Conservation (phyloP, 2,888 invertebrate genomes). For the Cheilosia scutellata region DNA sequence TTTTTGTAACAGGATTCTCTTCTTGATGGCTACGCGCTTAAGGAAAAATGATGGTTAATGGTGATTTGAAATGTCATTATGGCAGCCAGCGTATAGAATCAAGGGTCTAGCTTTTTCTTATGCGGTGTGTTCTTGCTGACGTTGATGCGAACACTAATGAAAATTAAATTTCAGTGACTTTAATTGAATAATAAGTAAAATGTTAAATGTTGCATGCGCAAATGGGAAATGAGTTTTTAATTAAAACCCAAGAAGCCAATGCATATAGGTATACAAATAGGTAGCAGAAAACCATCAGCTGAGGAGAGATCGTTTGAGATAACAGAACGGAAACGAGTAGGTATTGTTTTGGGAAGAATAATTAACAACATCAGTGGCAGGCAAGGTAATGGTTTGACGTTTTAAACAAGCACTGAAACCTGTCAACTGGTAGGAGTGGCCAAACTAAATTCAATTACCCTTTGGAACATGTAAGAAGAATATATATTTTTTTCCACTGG, state of each 20-base stretch:
- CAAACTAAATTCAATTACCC: no score
- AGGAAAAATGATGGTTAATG: conserved; percentile 72
- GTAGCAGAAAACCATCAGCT: conserved; percentile 19
- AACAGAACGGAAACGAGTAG: not conserved
- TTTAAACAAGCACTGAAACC: no score
- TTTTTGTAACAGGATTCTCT: not conserved
- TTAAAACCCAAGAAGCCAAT: conserved; percentile 38
- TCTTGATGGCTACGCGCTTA: conserved; percentile 43
- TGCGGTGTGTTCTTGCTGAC: not conserved
- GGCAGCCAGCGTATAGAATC: not conserved
- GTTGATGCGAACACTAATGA: conserved; percentile 58
- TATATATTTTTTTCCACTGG: no score
- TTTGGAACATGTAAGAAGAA: no score
- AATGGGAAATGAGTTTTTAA: conserved; percentile 68
- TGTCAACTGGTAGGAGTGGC: no score
- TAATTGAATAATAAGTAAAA: conserved; percentile 70
- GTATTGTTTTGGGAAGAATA: not conserved
- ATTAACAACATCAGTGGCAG: no score
- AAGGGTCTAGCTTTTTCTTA: conserved; percentile 3
- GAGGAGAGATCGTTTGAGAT: conserved; percentile 1
- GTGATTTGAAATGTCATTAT: conserved; percentile 73
- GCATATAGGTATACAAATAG: not conserved
- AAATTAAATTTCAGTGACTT: conserved; percentile 69
- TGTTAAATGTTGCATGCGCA: conserved; percentile 31
- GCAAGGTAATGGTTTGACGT: no score